Evolutionary conservation across 2,797 vertebrate species (phyloP).

Genomic region (Rhinophrynus dorsalis): DNA sequence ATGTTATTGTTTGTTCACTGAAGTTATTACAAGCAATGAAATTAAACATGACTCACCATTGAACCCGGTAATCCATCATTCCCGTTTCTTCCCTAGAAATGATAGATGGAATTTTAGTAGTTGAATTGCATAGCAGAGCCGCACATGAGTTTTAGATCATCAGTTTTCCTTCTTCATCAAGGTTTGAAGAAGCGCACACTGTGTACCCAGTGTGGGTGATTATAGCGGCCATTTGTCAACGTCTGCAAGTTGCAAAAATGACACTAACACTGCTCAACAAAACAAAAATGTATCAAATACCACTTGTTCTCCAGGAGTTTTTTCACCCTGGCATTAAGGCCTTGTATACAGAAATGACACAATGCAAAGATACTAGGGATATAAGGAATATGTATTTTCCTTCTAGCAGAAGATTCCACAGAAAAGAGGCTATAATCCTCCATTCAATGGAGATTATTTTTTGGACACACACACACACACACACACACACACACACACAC

Average conservation of each 20-base stretch:
- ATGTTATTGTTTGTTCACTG: constrained; percentile 50
- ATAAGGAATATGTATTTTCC: too few relatives aligned
- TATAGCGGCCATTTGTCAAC: constrained; percentile 42
- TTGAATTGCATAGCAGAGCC: constrained; percentile 44
- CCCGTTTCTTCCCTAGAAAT: constrained; percentile 85
- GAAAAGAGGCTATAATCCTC: too few relatives aligned
- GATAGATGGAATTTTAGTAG: constrained; percentile 46
- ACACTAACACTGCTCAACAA: constrained; percentile 29
- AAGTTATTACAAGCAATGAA: constrained; percentile 49
- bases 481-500: too few relatives aligned
- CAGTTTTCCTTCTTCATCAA: constrained; percentile 48
- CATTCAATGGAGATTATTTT: too few relatives aligned
- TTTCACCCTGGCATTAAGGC: too few relatives aligned
- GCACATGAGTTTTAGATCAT: constrained; percentile 50
- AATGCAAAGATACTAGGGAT: too few relatives aligned
- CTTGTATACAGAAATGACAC: too few relatives aligned
- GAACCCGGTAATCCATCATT: constrained; percentile 93
- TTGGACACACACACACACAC: too few relatives aligned
- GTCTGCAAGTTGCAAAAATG: constrained; percentile 34
- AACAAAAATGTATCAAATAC: constrained; percentile 19
- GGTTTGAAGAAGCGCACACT: constrained; percentile 41
- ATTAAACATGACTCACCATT: constrained; percentile 75
- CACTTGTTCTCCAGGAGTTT: too few relatives aligned
- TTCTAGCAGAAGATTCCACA: too few relatives aligned
- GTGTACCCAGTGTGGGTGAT: constrained; percentile 47